Percentiles rank a stretch among this genome's conserved stretches.
These are phyloP conservation scores for Nannospalax galili DNA, from an alignment of 2,113 vertebrate genomes.

Conservation along the genomic window DNA sequence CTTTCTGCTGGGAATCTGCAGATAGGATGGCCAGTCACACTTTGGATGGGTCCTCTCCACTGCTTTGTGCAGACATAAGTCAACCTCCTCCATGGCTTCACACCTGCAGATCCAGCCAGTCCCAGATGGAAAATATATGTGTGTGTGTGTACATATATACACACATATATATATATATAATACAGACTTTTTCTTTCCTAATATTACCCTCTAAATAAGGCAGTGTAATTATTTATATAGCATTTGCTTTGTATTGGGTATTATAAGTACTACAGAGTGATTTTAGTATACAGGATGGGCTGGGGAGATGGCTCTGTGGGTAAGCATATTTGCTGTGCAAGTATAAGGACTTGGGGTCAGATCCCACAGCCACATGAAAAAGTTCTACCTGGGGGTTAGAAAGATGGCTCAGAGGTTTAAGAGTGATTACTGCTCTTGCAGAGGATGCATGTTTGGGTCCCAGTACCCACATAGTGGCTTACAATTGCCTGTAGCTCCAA, in stretches of 20 bases:
- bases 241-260: not conserved
- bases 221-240: not conserved
- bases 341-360: too few relatives aligned
- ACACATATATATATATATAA: not conserved
- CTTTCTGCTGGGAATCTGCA: not conserved
- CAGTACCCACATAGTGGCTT: too few relatives aligned
- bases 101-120: not conserved
- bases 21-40: not conserved
- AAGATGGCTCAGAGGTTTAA: too few relatives aligned
- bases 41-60: rapidly evolving
- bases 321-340: not conserved
- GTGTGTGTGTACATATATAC: not conserved
- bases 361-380: not conserved
- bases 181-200: not conserved
- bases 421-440: too few relatives aligned
- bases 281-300: not conserved
- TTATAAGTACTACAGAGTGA: not conserved
- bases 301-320: not conserved
- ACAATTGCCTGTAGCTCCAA: too few relatives aligned
- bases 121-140: not conserved
- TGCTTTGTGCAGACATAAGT: too few relatives aligned
- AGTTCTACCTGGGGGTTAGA: too few relatives aligned
- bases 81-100: not conserved
- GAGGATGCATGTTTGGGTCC: too few relatives aligned
- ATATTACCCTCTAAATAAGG: not conserved